These are phyloP conservation scores for Smutsia temminckii DNA, from an alignment of 2,797 vertebrate species.

Conservation along the genomic window DNA sequence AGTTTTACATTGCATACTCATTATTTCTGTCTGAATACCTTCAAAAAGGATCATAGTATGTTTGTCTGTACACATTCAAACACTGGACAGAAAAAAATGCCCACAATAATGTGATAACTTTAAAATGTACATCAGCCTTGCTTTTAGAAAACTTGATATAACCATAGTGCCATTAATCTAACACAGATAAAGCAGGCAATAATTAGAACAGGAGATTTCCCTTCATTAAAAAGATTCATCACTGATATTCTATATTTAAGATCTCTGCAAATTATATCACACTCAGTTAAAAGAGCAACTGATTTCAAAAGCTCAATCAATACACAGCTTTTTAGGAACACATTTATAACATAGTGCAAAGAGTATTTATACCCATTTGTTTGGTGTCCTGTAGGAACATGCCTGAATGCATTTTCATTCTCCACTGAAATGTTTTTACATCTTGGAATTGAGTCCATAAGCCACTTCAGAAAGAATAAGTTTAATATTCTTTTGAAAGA, in stretches of 20 bases:
- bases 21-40: background rate
- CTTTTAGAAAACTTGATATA: conserved; percentile 11
- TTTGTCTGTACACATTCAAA: background rate
- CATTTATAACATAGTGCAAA: background rate
- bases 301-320: background rate
- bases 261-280: background rate
- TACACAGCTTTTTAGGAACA: background rate
- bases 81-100: background rate
- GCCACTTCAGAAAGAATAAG: conserved; percentile 46
- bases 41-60: background rate
- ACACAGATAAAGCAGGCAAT: background rate
- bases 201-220: background rate
- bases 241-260: background rate
- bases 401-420: background rate
- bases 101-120: background rate
- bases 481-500: conserved; percentile 57
- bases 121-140: background rate
- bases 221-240: background rate
- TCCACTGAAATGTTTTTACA: conserved; percentile 32
- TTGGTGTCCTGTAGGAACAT: background rate
- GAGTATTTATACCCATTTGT: background rate
- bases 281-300: conserved; percentile 25
- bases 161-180: background rate
- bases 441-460: conserved; percentile 39
- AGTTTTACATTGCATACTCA: background rate